These are phyloP conservation scores for Stegostoma tigrinum DNA, from an alignment of 2,113 vertebrate species.

Conservation along the genomic window DNA sequence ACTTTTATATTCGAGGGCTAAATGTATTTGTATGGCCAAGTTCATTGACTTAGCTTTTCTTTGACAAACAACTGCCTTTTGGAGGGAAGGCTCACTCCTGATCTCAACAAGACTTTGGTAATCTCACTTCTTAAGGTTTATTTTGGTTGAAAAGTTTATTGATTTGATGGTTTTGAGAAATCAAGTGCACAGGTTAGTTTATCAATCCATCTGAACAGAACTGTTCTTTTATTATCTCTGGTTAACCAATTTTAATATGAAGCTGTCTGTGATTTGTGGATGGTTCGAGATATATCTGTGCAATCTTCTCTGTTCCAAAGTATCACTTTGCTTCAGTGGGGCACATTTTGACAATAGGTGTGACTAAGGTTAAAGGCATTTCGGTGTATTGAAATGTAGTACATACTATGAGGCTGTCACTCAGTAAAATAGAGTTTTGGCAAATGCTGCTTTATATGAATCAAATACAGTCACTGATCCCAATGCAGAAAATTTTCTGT, in stretches of 20 bases:
- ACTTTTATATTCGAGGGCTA: background rate
- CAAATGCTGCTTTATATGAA: background rate
- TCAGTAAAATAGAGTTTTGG: background rate
- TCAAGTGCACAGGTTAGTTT: background rate
- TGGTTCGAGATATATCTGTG: background rate
- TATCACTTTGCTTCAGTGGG: background rate
- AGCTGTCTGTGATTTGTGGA: background rate
- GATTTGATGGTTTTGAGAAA: background rate
- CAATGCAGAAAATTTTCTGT: background rate
- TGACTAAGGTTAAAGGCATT: background rate
- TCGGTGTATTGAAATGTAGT: background rate
- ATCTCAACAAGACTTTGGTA: background rate
- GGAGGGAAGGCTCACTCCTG: background rate
- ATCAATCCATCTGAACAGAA: background rate
- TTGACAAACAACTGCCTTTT: background rate
- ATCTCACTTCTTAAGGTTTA: background rate
- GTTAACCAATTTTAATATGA: background rate
- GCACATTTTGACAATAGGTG: too few relatives aligned
- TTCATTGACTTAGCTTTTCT: background rate
- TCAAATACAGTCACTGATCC: background rate
- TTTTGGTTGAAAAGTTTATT: background rate
- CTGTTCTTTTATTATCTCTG: background rate
- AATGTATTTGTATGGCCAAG: background rate
- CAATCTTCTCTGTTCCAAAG: background rate
- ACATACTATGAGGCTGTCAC: background rate